Evolutionary conservation across 2,113 vertebrate species (phyloP).

Genomic region (Planiliza haematocheilus): DNA sequence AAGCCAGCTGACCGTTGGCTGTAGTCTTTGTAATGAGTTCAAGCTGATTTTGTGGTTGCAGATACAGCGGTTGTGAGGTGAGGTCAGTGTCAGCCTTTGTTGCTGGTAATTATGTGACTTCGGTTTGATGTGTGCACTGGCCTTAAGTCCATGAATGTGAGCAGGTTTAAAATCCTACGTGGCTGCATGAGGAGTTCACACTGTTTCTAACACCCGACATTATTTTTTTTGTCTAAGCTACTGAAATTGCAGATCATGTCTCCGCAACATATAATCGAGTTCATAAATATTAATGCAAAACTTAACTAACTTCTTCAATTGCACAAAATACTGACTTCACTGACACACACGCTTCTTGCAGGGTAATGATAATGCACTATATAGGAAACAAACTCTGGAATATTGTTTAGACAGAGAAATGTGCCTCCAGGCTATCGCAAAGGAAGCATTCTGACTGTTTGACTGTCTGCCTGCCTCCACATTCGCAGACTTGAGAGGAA

Average conservation of each 20-base stretch:
- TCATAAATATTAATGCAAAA: slow-evolving; percentile 23
- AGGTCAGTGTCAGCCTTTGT: too few species aligned
- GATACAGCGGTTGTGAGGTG: too few species aligned
- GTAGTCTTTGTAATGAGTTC: too few species aligned
- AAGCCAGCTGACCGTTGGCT: too few species aligned
- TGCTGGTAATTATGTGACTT: too few species aligned
- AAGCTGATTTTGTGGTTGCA: too few species aligned
- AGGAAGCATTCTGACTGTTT: slow-evolving; percentile 49
- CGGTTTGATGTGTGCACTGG: too few species aligned
- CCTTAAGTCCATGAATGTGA: neutral
- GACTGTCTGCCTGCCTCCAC: slow-evolving; percentile 12
- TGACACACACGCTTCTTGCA: slow-evolving; percentile 32
- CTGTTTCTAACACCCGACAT: neutral
- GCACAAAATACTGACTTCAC: neutral
- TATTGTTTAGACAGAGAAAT: slow-evolving; percentile 55
- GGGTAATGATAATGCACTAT: slow-evolving; percentile 33
- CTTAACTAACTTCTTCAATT: slow-evolving; percentile 1
- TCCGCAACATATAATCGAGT: neutral
- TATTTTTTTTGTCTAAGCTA: neutral
- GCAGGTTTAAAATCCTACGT: neutral
- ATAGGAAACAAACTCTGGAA: slow-evolving; percentile 15
- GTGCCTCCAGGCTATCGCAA: slow-evolving; percentile 61
- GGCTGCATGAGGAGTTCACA: neutral
- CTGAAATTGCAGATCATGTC: slow-evolving; percentile 14
- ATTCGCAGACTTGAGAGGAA: slow-evolving; percentile 37